phyloP scores from a whole-genome alignment of 2,888 invertebrate genomes.

The Doris montereyensis region DNA sequence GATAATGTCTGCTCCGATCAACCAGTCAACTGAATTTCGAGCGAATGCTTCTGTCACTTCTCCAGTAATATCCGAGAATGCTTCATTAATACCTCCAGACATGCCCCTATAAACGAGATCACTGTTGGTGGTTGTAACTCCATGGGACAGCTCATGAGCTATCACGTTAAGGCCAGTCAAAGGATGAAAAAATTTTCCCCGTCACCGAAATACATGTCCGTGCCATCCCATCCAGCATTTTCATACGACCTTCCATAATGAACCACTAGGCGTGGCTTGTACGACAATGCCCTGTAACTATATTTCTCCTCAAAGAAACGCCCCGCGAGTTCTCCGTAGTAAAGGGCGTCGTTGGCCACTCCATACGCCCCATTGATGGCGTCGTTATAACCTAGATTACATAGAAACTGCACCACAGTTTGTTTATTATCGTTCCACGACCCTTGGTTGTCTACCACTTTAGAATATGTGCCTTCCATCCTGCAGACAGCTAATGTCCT shows the following conservation, averaged over 20 bases:
- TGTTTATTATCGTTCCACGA: neutral
- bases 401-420: neutral
- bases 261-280: constrained; percentile 42
- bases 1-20: neutral
- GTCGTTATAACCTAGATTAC: too few species aligned
- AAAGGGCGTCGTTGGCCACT: constrained; percentile 27
- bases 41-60: neutral
- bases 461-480: neutral
- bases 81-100: neutral
- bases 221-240: constrained; percentile 58
- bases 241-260: constrained; percentile 47
- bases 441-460: constrained; percentile 15
- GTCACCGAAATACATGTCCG: constrained; percentile 54
- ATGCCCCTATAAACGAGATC: constrained; percentile 49
- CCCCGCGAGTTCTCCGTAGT: constrained; percentile 12
- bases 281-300: constrained; percentile 26
- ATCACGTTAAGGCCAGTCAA: constrained; percentile 51
- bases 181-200: constrained; percentile 47
- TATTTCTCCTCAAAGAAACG: constrained; percentile 11
- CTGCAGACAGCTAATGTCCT: neutral
- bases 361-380: constrained; percentile 22
- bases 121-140: constrained; percentile 51
- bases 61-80: neutral
- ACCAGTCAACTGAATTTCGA: neutral
- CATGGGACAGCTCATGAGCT: constrained; percentile 56